Evolutionary conservation across 92 coral and sea anemone species (phyloP), one percentile per base, ranked within the genome.

Genomic region (Anthopleura xanthogrammica): DNA sequence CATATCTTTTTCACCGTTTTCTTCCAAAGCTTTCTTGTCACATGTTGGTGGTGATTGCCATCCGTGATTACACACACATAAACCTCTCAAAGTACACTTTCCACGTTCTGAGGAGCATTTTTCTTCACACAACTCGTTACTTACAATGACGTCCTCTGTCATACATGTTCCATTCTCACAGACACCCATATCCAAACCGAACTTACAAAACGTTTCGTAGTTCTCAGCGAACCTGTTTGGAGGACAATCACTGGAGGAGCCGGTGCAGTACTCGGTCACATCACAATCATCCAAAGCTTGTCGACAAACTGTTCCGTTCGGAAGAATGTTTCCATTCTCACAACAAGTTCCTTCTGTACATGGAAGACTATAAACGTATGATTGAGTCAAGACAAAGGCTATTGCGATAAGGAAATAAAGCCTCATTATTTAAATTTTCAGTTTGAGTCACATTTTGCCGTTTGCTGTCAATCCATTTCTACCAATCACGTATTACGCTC

Each of bases 251-350:
- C 82, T 79, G 12, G 87, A 71, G 24, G 46, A n/a, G 16, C 90
- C 90, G 10, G 90, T 79, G 74, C 90, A 88, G 60, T 79, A 74
- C 55, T 79, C 90, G 10, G 85, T 83, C 23, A 56, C 72, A 52
- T 88, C 90, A 68, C 90, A 88, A 16, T 82, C n/a, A 40, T 72
- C 84, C 50, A n/a, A 19, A 19, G 74, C 75, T 46, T 56, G n/a
- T 16, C 90, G 90, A 23, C 90, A 88, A 66, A 75, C 65, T 22
- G 82, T 79, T 20, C 83, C 84, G 29, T 52, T 73, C 2, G 85
- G 73, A 19, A 68, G 85, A 16, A 83, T 68, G 12, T 77, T 58
- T 20, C 85, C 85, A 57, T 70, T 54, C 4, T 22, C n/a, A 78
- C 90, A 88, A 43, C 90, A 88, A 20, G 48, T 12, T 17, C 90